Percentiles rank a stretch among this genome's conserved stretches.
Conservation (phyloP, 2,113 vertebrate species). For the Percina caprodes region DNA sequence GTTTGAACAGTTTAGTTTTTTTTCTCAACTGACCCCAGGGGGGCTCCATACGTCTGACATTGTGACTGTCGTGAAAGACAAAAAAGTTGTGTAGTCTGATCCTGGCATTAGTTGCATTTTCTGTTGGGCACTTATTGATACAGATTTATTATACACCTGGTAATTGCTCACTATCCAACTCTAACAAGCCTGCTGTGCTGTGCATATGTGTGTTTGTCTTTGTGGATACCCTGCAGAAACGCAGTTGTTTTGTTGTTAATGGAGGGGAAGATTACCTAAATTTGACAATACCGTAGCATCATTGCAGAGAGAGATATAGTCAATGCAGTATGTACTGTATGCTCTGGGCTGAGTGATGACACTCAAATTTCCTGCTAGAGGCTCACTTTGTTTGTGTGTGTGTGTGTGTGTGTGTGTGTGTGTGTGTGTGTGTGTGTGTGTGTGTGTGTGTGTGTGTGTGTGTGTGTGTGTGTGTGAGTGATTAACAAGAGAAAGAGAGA, state of each 20-base stretch:
- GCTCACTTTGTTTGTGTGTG: not conserved
- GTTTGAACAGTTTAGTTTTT: too few relatives aligned
- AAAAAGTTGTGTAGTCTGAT: too few relatives aligned
- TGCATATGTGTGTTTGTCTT: not conserved
- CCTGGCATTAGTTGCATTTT: not conserved
- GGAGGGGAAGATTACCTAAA: not conserved
- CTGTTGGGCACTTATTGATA: not conserved
- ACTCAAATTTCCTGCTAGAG: constrained; percentile 8
- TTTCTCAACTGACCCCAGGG: too few relatives aligned
- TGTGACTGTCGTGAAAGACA: too few relatives aligned
- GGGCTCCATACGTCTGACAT: too few relatives aligned
- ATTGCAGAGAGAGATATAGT: not conserved
- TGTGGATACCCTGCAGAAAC: constrained; percentile 9
- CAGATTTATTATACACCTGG: not conserved
- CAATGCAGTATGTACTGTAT: too few relatives aligned
- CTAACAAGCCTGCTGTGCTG: not conserved
- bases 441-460: too few relatives aligned
- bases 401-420: too few relatives aligned
- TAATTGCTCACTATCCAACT: not conserved
- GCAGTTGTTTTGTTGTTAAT: constrained; percentile 4
- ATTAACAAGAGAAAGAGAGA: not conserved
- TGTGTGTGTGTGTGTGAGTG: constrained; percentile 20
- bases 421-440: too few relatives aligned
- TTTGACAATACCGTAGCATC: constrained; percentile 9
- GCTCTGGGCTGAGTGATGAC: not conserved